phyloP scores from a whole-genome alignment of 2,113 vertebrate genomes.

The Mormyrus iriodes region DNA sequence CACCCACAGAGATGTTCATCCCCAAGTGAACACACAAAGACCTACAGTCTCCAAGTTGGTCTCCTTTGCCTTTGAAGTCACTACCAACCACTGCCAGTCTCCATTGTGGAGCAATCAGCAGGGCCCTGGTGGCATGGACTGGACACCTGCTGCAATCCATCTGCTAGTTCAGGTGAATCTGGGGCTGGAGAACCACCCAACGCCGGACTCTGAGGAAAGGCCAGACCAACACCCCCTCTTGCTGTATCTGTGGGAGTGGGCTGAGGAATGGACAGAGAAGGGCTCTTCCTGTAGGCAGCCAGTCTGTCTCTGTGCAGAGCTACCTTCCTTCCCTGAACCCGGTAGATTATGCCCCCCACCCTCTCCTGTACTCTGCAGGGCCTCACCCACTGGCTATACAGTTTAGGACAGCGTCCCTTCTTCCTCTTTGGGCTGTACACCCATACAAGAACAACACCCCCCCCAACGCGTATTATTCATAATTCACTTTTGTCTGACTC shows the following conservation, averaged over 20 bases:
- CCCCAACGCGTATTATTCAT: not conserved
- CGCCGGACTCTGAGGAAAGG: not conserved
- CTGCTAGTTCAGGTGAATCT: not conserved
- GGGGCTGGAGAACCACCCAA: not conserved
- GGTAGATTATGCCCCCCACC: not conserved
- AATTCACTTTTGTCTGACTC: not conserved
- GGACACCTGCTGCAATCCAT: not conserved
- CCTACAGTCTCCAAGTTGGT: too few species aligned
- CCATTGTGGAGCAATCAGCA: too few species aligned
- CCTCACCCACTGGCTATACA: not conserved
- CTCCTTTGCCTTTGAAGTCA: too few species aligned
- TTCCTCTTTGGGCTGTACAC: not conserved
- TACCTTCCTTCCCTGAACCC: not conserved
- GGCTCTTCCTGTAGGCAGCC: too few species aligned
- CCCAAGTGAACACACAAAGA: too few species aligned
- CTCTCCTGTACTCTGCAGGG: not conserved
- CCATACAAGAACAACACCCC: not conserved
- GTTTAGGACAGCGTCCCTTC: not conserved
- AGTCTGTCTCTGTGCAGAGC: not conserved
- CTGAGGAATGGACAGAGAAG: too few species aligned
- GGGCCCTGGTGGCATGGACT: not conserved
- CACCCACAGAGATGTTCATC: too few species aligned
- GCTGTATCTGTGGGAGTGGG: too few species aligned
- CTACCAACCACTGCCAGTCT: too few species aligned
- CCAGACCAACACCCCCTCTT: not conserved